Conservation (phyloP, 2,797 vertebrate genomes). For the Remorina albescens region DNA sequence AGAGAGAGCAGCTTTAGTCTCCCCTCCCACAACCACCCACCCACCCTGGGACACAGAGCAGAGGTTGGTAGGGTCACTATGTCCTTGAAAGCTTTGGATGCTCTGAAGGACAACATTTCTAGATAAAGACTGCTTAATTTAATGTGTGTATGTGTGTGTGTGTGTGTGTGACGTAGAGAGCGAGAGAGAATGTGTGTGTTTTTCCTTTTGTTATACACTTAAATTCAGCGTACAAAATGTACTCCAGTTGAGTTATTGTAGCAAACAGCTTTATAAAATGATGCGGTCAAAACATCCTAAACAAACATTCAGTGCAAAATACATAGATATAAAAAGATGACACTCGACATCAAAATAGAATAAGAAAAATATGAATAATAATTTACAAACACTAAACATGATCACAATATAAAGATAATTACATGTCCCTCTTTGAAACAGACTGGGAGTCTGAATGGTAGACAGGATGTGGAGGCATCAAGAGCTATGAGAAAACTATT, state of each 20-base stretch:
- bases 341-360: neutral
- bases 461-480: slow-evolving; percentile 20
- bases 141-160: slow-evolving; percentile 8
- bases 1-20: slow-evolving; percentile 72
- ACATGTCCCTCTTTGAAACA: slow-evolving; percentile 23
- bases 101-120: slow-evolving; percentile 70
- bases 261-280: slow-evolving; percentile 39
- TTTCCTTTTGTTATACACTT: slow-evolving; percentile 3
- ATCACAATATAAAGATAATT: slow-evolving; percentile 36
- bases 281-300: slow-evolving; percentile 15
- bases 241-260: slow-evolving; percentile 10
- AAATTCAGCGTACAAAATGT: slow-evolving; percentile 13
- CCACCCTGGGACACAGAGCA: slow-evolving; percentile 54
- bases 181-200: slow-evolving; percentile 4
- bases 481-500: slow-evolving; percentile 59
- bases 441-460: slow-evolving; percentile 5
- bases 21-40: slow-evolving; percentile 49
- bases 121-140: slow-evolving; percentile 47
- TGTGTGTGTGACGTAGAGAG: neutral
- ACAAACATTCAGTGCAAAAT: slow-evolving; percentile 23
- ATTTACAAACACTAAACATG: slow-evolving; percentile 25
- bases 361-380: no score
- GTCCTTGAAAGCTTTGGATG: slow-evolving; percentile 80
- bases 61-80: slow-evolving; percentile 71
- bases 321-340: slow-evolving; percentile 6